These are phyloP conservation scores for Synanthedon myopaeformis DNA, from an alignment of 2,888 invertebrate genomes.

Conservation along the genomic window DNA sequence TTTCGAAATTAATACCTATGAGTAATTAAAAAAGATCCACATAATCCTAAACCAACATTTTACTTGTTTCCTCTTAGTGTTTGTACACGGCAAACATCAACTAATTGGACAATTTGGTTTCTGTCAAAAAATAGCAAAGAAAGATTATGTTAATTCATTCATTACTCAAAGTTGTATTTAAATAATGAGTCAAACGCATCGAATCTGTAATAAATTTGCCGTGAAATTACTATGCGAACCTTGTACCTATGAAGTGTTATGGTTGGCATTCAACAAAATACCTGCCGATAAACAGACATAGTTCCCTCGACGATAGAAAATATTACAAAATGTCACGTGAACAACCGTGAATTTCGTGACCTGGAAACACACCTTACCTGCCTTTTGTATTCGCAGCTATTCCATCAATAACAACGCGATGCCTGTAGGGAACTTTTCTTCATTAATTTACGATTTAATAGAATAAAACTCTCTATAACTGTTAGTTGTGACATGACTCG, in stretches of 20 bases:
- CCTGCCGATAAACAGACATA: constrained; percentile 2
- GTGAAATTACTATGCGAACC: too few relatives aligned
- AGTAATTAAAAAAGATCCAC: too few relatives aligned
- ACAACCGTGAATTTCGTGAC: constrained; percentile 35
- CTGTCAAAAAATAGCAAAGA: too few relatives aligned
- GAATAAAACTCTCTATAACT: neutral
- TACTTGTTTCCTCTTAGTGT: too few relatives aligned
- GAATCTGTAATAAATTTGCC: too few relatives aligned
- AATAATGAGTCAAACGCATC: too few relatives aligned
- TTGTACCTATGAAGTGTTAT: neutral
- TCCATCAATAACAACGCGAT: constrained; percentile 23
- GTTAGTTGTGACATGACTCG: neutral
- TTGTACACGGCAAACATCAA: too few relatives aligned
- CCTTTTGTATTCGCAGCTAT: constrained; percentile 22
- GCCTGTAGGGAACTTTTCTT: neutral
- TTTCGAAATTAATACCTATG: too few relatives aligned
- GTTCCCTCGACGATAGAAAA: constrained; percentile 1
- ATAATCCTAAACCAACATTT: too few relatives aligned
- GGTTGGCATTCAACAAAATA: constrained; percentile 3
- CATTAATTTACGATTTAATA: neutral
- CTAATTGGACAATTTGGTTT: too few relatives aligned
- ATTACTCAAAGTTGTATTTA: too few relatives aligned
- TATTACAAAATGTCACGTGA: constrained; percentile 14
- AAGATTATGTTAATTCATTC: too few relatives aligned
- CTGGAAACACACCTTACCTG: constrained; percentile 33